Base-by-base conservation (phyloP, 2,113 vertebrate species). In the Verasper variegatus region DNA sequence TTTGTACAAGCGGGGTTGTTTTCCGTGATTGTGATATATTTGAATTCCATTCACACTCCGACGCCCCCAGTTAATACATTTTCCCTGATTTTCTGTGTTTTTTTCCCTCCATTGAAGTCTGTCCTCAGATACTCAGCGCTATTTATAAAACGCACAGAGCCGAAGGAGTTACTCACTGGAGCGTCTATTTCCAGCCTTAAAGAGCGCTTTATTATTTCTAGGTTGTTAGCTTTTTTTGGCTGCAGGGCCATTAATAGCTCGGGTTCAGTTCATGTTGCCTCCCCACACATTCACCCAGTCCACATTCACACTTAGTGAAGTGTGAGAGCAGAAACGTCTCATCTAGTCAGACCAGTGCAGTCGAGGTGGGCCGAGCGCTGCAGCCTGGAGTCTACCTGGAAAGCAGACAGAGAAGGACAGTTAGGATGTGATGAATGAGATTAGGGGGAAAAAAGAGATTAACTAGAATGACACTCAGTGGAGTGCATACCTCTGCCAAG, bases 111-210 rank as follows among this genome's bases (percentile, higher is more conserved):
- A 20, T 64, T 51, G 63, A 83, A 83, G 66, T 10, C 51, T 68
- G 81, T 91, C 86, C 89, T 92, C 84, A 86, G 82, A 88, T 84
- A 86, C 84, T 84, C 76, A 31, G 62, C 1, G 67, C 90, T 93
- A 93, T 94, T 91, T 93, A 88, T 93, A 92, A 86, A 72, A 64
- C 8, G 67, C 54, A 61, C 63, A 17, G 72, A 88, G 74, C 69
- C 37, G 68, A 92, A 89, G 37, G 55, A 82, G 83, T 62, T 80
- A 71, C 78, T 89, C 88, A 37, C 71, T 85, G 81, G 80, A 90
- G 86, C 86, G 66, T 87, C 93, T 94, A 93, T 94, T 93, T 91
- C n/a, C 81, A 86, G 89, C 84, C 82, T 61, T 51, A 74, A 82
- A 89, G 64, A 84, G 77, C 60, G 85, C 86, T 86, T 89, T 84